Evolutionary conservation across 2,888 invertebrate species (phyloP).

Genomic region (Mythimna ferrago): DNA sequence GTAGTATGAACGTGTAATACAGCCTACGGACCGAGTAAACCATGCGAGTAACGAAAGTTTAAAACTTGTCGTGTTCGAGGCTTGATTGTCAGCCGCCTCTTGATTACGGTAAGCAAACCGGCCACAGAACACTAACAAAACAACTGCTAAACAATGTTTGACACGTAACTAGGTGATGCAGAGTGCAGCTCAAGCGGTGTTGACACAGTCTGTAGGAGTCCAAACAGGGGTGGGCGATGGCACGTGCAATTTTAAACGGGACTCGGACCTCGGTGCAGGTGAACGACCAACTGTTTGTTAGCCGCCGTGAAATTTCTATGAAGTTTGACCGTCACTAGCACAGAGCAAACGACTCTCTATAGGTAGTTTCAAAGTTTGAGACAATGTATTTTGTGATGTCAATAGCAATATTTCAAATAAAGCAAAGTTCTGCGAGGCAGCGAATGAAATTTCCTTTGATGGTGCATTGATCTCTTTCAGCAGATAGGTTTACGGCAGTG

Average conservation of each 20-base stretch:
- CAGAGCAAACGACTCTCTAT: slow-evolving; percentile 61
- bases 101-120: slow-evolving; percentile 75
- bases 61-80: slow-evolving; percentile 55
- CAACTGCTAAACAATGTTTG: slow-evolving; percentile 85
- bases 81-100: slow-evolving; percentile 64
- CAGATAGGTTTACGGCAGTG: slow-evolving; percentile 60
- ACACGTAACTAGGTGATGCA: slow-evolving; percentile 84
- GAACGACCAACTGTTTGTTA: slow-evolving; percentile 67
- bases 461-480: slow-evolving; percentile 53
- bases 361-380: slow-evolving; percentile 50
- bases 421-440: slow-evolving; percentile 31
- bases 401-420: slow-evolving; percentile 54
- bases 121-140: slow-evolving; percentile 79
- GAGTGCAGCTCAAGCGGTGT: slow-evolving; percentile 81
- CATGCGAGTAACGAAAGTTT: slow-evolving; percentile 61
- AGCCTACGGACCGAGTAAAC: slow-evolving; percentile 52
- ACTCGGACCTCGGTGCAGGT: slow-evolving; percentile 71
- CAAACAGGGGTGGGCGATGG: slow-evolving; percentile 79
- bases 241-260: slow-evolving; percentile 86
- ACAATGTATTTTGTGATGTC: slow-evolving; percentile 55
- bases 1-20: slow-evolving; percentile 65
- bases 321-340: slow-evolving; percentile 73
- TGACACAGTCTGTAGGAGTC: slow-evolving; percentile 77
- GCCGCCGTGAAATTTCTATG: slow-evolving; percentile 79
- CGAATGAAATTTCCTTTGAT: slow-evolving; percentile 52